Evolutionary conservation across 2,113 vertebrate species (phyloP).

Genomic region (Bambusicola thoracicus): DNA sequence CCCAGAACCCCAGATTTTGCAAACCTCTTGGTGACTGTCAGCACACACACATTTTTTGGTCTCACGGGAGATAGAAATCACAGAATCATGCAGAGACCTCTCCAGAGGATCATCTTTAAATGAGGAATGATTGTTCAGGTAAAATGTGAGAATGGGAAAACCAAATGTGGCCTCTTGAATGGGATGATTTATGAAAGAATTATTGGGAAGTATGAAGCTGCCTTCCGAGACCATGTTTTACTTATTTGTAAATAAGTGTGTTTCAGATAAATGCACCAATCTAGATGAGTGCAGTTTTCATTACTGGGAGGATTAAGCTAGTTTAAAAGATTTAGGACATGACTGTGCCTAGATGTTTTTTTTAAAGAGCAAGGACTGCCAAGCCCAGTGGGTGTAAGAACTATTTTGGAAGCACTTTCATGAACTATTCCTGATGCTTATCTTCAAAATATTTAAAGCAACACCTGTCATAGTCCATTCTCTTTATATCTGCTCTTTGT

Average conservation of each 20-base stretch:
- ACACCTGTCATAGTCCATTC: conserved; percentile 2
- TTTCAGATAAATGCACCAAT: conserved; percentile 64
- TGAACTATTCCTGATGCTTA: conserved; percentile 56
- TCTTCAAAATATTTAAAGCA: conserved; percentile 59
- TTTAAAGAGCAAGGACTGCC: conserved; percentile 29
- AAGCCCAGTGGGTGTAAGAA: conserved; percentile 20
- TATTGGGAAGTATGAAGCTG: conserved; percentile 46
- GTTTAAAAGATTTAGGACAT: conserved; percentile 64
- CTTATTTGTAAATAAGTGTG: conserved; percentile 66
- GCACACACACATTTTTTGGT: not conserved
- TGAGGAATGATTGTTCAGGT: conserved; percentile 46
- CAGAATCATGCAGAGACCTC: conserved; percentile 34
- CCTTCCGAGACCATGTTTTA: conserved; percentile 59
- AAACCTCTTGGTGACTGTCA: conserved; percentile 56
- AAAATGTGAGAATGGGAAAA: conserved; percentile 71
- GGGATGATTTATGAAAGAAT: conserved; percentile 65
- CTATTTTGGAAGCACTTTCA: conserved; percentile 64
- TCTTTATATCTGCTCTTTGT: conserved; percentile 24
- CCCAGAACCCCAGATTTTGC: conserved; percentile 57
- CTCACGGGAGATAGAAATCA: conserved; percentile 71
- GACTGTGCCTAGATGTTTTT: conserved; percentile 12
- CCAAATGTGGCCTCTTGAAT: conserved; percentile 63
- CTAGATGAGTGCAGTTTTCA: conserved; percentile 38
- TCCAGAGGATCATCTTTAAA: conserved; percentile 58
- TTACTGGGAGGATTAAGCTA: conserved; percentile 56